Evolutionary conservation across 2,888 invertebrate genomes (phyloP).

Genomic region (Stenoptilia bipunctidactyla): DNA sequence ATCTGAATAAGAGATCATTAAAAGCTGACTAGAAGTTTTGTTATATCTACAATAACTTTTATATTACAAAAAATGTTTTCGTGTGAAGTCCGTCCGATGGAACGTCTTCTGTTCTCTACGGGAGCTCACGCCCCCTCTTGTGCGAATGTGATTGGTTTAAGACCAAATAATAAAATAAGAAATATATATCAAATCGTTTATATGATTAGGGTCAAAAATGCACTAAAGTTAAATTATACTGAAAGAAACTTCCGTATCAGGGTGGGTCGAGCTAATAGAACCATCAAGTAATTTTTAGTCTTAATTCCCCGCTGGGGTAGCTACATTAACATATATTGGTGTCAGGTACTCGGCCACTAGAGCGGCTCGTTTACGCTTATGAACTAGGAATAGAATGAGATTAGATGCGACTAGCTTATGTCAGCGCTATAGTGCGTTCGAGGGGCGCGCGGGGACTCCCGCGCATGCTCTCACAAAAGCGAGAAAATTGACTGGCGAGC

Average conservation of each 20-base stretch:
- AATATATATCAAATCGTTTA: too few species aligned
- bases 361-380: slow-evolving; percentile 40
- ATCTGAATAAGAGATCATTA: slow-evolving; percentile 45
- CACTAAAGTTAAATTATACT: too few species aligned
- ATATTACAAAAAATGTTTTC: slow-evolving; percentile 23
- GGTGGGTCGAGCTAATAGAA: not conserved
- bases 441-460: slow-evolving; percentile 14
- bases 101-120: slow-evolving; percentile 15
- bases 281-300: not conserved
- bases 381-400: slow-evolving; percentile 28
- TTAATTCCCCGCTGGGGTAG: not conserved
- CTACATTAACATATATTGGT: slow-evolving; percentile 43
- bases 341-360: slow-evolving; percentile 59
- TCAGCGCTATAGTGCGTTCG: slow-evolving; percentile 29
- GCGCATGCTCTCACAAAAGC: slow-evolving; percentile 37
- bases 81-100: slow-evolving; percentile 13
- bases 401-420: slow-evolving; percentile 49
- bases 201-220: too few species aligned
- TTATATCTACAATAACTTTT: slow-evolving; percentile 58
- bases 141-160: slow-evolving; percentile 26
- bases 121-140: slow-evolving; percentile 20
- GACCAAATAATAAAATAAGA: not conserved
- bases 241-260: too few species aligned
- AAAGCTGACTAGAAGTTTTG: slow-evolving; percentile 67
- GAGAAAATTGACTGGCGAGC: slow-evolving; percentile 51